Percentiles rank a stretch among this genome's conserved stretches.
phyloP scores from a whole-genome alignment of 2,113 vertebrate genomes.

The Carassius auratus region DNA sequence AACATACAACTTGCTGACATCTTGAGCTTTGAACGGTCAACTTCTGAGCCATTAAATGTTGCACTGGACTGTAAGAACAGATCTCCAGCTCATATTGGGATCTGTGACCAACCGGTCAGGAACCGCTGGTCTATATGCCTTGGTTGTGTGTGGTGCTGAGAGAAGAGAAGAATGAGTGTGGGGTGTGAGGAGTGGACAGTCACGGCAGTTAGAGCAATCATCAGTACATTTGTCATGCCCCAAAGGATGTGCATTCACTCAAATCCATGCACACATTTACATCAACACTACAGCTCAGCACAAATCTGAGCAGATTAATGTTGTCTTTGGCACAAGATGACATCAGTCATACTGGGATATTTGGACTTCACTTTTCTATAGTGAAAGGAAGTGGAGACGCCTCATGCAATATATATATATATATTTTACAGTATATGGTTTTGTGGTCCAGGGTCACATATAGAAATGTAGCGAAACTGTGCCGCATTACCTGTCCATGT shows the following conservation, averaged over 20 bases:
- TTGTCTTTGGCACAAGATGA: too few species aligned
- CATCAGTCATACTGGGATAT: too few species aligned
- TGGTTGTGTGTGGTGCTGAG: neutral
- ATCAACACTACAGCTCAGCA: neutral
- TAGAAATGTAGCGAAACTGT: neutral
- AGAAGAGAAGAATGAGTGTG: neutral
- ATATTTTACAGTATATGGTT: too few species aligned
- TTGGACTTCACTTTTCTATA: too few species aligned
- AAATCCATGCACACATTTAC: neutral
- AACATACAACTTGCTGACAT: neutral
- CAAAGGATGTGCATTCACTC: neutral
- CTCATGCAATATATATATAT: too few species aligned
- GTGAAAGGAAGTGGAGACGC: too few species aligned
- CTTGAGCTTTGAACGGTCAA: neutral
- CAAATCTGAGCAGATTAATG: too few species aligned
- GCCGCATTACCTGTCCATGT: slow-evolving; percentile 85
- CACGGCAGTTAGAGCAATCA: neutral
- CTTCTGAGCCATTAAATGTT: neutral
- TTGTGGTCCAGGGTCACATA: too few species aligned
- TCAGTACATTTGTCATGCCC: neutral
- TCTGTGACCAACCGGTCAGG: neutral
- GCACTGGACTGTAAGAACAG: neutral
- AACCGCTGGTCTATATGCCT: neutral
- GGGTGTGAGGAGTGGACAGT: neutral
- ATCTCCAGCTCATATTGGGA: neutral